Evolutionary conservation across 2,888 invertebrate genomes (phyloP), one percentile per base, ranked within the genome.

Genomic region (Anthrax anthrax): DNA sequence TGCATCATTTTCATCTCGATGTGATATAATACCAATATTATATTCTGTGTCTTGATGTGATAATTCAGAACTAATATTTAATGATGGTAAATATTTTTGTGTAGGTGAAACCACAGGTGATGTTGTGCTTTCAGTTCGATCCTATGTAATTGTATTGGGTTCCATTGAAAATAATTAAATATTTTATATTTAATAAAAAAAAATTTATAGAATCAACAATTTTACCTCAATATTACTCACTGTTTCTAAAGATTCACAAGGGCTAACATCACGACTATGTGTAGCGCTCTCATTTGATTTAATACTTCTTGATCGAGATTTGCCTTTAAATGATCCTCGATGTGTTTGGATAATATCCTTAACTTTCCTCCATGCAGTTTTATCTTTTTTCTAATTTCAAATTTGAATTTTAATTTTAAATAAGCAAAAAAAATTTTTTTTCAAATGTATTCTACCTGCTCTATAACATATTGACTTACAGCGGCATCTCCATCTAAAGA

Each of bases 351-450:
- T 81, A 47, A 84, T 84, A 57, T 81, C 81, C 51, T 82, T 78
- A 71, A 85, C 81, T 64, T 82, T 81, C 1, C 79, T 78, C 84
- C 84, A 84, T 0, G 83, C 78, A n/a, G 78, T 81, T 60, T 78
- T 79, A 62, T 74, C 72, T 71, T 73, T 74, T n/a, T 34, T 48
- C 52, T 52, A 39, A 39, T 13, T 4, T 16, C 29, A 16, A 16
- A 36, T 10, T 18, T 16, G n/a, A 17, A n/a, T 37, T 23, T 23
- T 8, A 23, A 23, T 23, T 6, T 6, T 6, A 23, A 6, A 23
- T 8, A 23, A 6, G 23, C 23, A 23, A 6, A 23, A 39, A 44
- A 18, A 39, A 5, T n/a, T n/a, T n/a, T 36, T 14, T 38, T 32
- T 16, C 16, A 32, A 32, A 43, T 39, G 4, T 47, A 36, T 36